Evolutionary conservation across 2,888 invertebrate species (phyloP).

Genomic region (Spialia ferax): DNA sequence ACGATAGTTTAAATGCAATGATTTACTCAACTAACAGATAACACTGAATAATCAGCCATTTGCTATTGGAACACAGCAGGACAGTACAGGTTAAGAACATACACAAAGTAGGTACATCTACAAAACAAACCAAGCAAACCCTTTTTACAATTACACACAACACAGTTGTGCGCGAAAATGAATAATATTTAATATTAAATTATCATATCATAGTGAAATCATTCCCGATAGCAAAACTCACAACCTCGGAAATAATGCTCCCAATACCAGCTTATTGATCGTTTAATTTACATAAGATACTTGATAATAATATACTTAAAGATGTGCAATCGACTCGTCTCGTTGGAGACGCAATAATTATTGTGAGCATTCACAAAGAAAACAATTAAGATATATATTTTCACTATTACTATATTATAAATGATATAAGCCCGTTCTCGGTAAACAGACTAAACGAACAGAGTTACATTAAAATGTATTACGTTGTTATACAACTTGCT

Average conservation of each 20-base stretch:
- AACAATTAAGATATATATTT: conserved; percentile 13
- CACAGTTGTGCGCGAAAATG: conserved; percentile 79
- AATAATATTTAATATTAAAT: conserved; percentile 65
- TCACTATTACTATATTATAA: conserved; percentile 31
- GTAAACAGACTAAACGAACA: conserved; percentile 23
- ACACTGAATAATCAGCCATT: conserved; percentile 56
- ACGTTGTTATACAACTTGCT: conserved; percentile 45
- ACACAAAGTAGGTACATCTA: conserved; percentile 77
- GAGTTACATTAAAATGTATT: conserved; percentile 31
- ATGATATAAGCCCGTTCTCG: conserved; percentile 15
- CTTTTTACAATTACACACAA: conserved; percentile 81
- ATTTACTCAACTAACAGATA: conserved; percentile 43
- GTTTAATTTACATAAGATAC: conserved; percentile 69
- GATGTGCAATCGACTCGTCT: conserved; percentile 62
- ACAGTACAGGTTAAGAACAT: conserved; percentile 71
- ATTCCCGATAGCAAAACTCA: conserved; percentile 84
- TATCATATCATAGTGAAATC: conserved; percentile 76
- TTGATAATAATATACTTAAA: conserved; percentile 55
- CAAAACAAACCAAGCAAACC: conserved; percentile 81
- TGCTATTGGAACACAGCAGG: conserved; percentile 80
- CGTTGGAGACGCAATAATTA: conserved; percentile 33
- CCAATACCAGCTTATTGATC: conserved; percentile 84
- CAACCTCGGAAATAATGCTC: conserved; percentile 86
- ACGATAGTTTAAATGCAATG: conserved; percentile 64
- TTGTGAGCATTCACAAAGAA: conserved; percentile 32